Evolutionary conservation across 2,888 invertebrate genomes (phyloP).

Genomic region (Heliconius erato): DNA sequence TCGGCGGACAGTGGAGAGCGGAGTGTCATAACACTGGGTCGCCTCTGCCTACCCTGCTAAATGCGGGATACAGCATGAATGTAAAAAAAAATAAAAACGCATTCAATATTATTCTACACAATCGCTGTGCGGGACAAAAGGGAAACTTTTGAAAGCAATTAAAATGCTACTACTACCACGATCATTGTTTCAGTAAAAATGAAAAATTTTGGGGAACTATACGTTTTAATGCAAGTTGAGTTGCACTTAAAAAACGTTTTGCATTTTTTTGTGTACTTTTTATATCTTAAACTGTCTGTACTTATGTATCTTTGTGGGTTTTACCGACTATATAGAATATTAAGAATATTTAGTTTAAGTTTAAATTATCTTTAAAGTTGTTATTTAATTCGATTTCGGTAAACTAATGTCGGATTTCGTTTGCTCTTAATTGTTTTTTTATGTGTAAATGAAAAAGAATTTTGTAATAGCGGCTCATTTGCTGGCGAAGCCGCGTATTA

Average conservation of each 20-base stretch:
- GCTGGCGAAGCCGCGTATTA: no score
- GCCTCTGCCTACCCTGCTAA: no score
- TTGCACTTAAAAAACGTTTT: constrained; percentile 8
- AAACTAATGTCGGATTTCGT: no score
- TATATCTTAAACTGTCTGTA: background rate
- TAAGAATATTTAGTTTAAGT: no score
- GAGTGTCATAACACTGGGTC: no score
- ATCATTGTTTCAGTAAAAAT: constrained; percentile 35
- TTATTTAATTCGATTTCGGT: no score
- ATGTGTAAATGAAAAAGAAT: no score
- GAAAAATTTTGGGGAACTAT: constrained; percentile 29
- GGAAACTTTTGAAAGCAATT: constrained; percentile 46
- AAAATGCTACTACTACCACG: constrained; percentile 43
- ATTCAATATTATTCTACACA: constrained; percentile 45
- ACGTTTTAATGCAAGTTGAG: background rate
- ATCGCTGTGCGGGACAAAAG: constrained; percentile 43
- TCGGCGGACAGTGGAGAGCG: no score
- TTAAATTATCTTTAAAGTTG: no score
- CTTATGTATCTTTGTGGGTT: background rate
- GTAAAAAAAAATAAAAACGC: constrained; percentile 40
- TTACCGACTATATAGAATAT: background rate
- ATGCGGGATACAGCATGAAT: no score
- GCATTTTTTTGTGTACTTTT: background rate
- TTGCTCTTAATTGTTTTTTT: no score
- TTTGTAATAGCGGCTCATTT: no score